Evolutionary conservation across 2,888 invertebrate genomes (phyloP), one percentile per base, ranked within the genome.

Genomic region (Busseola fusca): DNA sequence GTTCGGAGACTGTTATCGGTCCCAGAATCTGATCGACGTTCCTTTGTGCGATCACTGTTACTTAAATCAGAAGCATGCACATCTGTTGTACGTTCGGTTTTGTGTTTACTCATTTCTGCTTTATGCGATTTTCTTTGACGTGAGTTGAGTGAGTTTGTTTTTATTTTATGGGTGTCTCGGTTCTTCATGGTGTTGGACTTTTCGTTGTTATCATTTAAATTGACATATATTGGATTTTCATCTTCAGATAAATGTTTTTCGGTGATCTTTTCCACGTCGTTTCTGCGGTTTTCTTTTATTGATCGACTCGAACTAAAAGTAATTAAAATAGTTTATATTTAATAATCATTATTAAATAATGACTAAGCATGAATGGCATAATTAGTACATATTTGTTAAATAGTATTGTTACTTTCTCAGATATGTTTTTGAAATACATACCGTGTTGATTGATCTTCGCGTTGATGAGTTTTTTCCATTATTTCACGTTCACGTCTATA

Each of bases 181-280:
- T 59, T 72, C 45, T 71, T 69, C 18, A 65, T 62, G 0, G 37
- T 67, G 40, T 80, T 69, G 1, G 57, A 45, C 65, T 80, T 83
- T 75, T 84, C 71, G 7, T 75, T 74, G 57, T 83, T 80, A 30
- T 68, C 72, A 25, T 84, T 84, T 18, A 91, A 71, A 83, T 92
- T 92, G 10, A 84, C 87, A 72, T 92, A 92, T 59, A 89, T 76
- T 30, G 90, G 89, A 66, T 80, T 77, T 56, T 84, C 82, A 37
- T 87, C 87, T 63, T 87, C 87, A 14, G 81, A 80, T 66, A 79
- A 72, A 48, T 78, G 85, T 45, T 63, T 74, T 70, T 76, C 68
- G n/a, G 59, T 65, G 9, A 30, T 74, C 45, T 74, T 73, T 74
- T 71, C 68, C 42, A 69, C 59, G 62, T 81, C 64, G 40, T 70